These are phyloP conservation scores for Oncorhynchus mykiss DNA, from an alignment of 2,113 vertebrate genomes.

Conservation along the genomic window DNA sequence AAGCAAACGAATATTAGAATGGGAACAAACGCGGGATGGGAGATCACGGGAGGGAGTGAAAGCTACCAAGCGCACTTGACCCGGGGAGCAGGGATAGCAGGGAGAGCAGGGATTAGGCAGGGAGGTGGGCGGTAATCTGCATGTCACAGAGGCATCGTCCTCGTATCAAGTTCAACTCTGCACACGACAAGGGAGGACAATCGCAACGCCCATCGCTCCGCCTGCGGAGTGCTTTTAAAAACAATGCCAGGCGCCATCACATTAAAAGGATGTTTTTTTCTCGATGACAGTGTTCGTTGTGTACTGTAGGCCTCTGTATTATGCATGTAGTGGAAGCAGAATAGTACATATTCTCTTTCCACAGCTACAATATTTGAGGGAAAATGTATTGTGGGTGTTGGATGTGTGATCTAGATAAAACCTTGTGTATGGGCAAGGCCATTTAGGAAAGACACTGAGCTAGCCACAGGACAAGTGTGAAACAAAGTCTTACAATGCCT, in stretches of 20 bases:
- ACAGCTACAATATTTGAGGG: no score
- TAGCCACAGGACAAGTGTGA: no score
- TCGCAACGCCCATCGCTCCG: constrained; percentile 21
- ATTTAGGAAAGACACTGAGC: no score
- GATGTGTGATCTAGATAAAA: no score
- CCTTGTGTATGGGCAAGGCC: no score
- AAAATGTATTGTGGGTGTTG: no score
- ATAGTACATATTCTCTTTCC: no score
- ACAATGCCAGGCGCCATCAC: constrained; percentile 24
- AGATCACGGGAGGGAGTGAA: constrained; percentile 42
- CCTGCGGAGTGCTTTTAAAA: constrained; percentile 31
- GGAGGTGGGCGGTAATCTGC: constrained; percentile 70
- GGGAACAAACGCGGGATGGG: constrained; percentile 47
- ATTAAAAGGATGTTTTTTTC: constrained; percentile 18
- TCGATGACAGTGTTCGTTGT: neutral
- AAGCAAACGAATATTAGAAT: constrained; percentile 41
- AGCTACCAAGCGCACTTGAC: constrained; percentile 40
- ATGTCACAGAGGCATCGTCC: constrained; percentile 60
- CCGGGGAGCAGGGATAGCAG: constrained; percentile 51
- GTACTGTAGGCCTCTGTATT: no score
- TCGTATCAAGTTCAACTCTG: constrained; percentile 65
- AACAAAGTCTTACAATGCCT: no score
- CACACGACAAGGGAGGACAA: constrained; percentile 45
- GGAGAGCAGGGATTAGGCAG: constrained; percentile 27
- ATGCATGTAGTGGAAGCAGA: no score